Percentiles rank a stretch among this genome's conserved stretches.
These are phyloP conservation scores for Urosaurus nigricauda DNA, from an alignment of 2,797 vertebrate genomes.

Conservation along the genomic window DNA sequence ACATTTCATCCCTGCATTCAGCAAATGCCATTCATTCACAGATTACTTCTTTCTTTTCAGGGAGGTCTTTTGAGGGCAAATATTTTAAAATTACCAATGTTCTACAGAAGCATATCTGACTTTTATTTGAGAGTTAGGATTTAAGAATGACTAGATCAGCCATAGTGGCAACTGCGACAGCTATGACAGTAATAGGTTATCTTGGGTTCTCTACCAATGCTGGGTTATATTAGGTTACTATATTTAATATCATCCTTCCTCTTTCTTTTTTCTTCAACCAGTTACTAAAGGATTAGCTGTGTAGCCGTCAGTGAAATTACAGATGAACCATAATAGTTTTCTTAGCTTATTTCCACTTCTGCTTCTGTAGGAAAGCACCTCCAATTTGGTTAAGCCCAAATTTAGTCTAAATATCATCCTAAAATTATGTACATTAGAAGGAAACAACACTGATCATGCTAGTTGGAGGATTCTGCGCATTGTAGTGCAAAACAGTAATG, in stretches of 20 bases:
- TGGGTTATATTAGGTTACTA: neutral
- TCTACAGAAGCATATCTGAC: neutral
- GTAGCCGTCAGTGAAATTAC: neutral
- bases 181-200: neutral
- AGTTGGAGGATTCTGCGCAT: too few relatives aligned
- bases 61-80: neutral
- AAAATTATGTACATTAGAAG: neutral
- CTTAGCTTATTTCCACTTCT: neutral
- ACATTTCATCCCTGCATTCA: neutral
- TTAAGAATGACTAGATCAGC: neutral
- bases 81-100: neutral
- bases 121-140: neutral
- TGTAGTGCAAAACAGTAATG: too few relatives aligned
- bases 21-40: neutral
- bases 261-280: neutral
- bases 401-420: neutral
- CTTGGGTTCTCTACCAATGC: neutral
- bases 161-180: neutral
- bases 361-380: neutral
- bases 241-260: neutral
- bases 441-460: neutral
- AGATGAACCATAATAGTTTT: too few relatives aligned
- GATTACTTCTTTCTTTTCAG: neutral
- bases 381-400: neutral
- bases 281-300: neutral